These are phyloP conservation scores for Invenusta paracnida DNA, from an alignment of 2,888 invertebrate species.

Conservation along the genomic window DNA sequence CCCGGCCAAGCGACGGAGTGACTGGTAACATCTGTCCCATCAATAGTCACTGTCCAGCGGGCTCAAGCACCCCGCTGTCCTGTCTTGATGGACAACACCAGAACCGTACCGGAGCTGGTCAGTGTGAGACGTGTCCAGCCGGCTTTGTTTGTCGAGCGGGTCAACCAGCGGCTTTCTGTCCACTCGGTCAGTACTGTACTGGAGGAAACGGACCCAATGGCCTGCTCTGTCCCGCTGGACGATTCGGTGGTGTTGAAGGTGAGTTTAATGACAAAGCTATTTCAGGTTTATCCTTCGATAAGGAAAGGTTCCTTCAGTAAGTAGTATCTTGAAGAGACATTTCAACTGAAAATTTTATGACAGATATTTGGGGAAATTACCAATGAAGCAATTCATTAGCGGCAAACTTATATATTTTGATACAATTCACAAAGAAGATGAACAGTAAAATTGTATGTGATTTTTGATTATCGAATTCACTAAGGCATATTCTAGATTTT, in stretches of 20 bases:
- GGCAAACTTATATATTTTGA: too few relatives aligned
- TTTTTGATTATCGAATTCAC: not conserved
- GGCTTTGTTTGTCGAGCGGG: not conserved
- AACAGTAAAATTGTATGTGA: too few relatives aligned
- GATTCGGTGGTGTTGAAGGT: constrained; percentile 32
- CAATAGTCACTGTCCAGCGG: not conserved
- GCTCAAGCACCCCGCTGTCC: not conserved
- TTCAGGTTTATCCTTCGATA: too few relatives aligned
- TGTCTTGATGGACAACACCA: not conserved
- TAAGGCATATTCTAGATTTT: too few relatives aligned
- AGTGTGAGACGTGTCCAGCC: not conserved
- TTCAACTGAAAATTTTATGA: too few relatives aligned
- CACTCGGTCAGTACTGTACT: not conserved
- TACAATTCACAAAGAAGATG: too few relatives aligned
- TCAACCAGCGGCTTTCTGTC: not conserved
- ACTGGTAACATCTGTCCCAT: constrained; percentile 48
- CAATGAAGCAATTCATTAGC: too few relatives aligned
- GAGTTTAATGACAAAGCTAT: too few relatives aligned
- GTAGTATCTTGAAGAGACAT: too few relatives aligned
- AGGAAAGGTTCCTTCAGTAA: too few relatives aligned
- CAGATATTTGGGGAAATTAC: too few relatives aligned
- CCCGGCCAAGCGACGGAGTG: constrained; percentile 52
- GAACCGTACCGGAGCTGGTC: not conserved
- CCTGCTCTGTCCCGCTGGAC: constrained; percentile 54
- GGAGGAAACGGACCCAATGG: constrained; percentile 50